These are phyloP conservation scores for Megalopta genalis DNA, from an alignment of 1,140 invertebrate genomes.

Conservation along the genomic window DNA sequence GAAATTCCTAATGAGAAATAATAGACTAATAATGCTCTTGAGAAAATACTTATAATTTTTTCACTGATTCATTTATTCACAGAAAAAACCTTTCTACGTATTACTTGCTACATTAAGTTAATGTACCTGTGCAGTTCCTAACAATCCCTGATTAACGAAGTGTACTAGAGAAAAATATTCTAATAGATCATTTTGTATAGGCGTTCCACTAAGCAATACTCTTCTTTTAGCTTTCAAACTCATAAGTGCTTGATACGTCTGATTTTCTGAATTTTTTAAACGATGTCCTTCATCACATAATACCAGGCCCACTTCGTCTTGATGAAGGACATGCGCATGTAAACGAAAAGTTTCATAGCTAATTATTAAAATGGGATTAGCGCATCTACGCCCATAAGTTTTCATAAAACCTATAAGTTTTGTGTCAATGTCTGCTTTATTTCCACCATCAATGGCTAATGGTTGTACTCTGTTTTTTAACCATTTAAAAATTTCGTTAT, in stretches of 20 bases:
- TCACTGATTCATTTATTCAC: too few species aligned
- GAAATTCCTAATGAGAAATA: slow-evolving; percentile 85
- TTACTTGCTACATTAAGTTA: neutral
- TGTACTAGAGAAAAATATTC: slow-evolving; percentile 99
- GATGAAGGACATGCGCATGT: slow-evolving; percentile 93
- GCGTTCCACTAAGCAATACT: slow-evolving; percentile 98
- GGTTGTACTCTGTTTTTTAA: slow-evolving; percentile 90
- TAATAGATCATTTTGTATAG: slow-evolving; percentile 99
- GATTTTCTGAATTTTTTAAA: slow-evolving; percentile 98
- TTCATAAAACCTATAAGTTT: slow-evolving; percentile 88
- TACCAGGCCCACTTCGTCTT: slow-evolving; percentile 95
- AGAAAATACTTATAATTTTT: neutral
- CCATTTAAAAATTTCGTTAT: slow-evolving; percentile 99
- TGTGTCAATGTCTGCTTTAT: slow-evolving; percentile 92
- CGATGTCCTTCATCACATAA: slow-evolving; percentile 98
- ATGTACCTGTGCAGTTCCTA: slow-evolving; percentile 89
- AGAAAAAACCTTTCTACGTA: too few species aligned
- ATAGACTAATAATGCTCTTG: too few species aligned
- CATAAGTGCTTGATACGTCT: slow-evolving; percentile 97
- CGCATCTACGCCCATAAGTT: slow-evolving; percentile 84
- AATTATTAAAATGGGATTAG: slow-evolving; percentile 96
- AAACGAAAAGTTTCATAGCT: slow-evolving; percentile 99
- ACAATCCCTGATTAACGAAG: slow-evolving; percentile 98
- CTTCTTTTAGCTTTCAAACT: slow-evolving; percentile 92
- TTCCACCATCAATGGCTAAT: slow-evolving; percentile 94